Conservation (phyloP, 1,140 invertebrate genomes). For the Xylocopa sonorina region DNA sequence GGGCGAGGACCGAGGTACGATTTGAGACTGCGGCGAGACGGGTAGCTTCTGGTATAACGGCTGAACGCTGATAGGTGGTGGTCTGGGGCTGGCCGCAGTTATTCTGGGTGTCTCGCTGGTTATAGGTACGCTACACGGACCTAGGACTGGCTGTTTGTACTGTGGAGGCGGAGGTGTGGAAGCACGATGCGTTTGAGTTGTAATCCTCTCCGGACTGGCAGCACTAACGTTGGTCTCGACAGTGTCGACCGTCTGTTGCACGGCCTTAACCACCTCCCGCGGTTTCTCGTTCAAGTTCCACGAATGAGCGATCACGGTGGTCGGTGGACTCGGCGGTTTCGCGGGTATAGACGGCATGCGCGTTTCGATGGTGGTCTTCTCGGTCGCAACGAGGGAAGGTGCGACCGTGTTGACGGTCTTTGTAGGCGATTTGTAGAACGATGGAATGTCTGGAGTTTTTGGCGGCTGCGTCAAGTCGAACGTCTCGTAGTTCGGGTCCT, state of each 20-base stretch:
- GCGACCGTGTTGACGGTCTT: slow-evolving; percentile 66
- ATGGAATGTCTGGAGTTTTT: slow-evolving; percentile 80
- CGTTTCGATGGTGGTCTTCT: slow-evolving; percentile 73
- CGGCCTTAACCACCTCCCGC: slow-evolving; percentile 47
- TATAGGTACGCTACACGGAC: slow-evolving; percentile 63
- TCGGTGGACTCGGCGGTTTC: slow-evolving; percentile 68
- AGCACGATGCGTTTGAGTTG: slow-evolving; percentile 13
- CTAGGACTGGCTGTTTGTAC: slow-evolving; percentile 66
- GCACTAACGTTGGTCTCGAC: slow-evolving; percentile 31
- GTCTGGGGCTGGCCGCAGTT: slow-evolving; percentile 65
- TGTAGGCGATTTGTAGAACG: slow-evolving; percentile 77
- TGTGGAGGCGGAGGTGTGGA: slow-evolving; percentile 61
- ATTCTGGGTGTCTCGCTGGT: slow-evolving; percentile 67
- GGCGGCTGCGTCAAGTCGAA: slow-evolving; percentile 79
- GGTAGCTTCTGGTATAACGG: slow-evolving; percentile 77
- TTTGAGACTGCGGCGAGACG: slow-evolving; percentile 74
- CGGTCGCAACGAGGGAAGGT: slow-evolving; percentile 55
- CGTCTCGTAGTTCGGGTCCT: slow-evolving; percentile 84
- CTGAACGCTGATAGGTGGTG: slow-evolving; percentile 66
- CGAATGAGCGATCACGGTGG: slow-evolving; percentile 76
- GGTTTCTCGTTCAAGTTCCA: slow-evolving; percentile 75
- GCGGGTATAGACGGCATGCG: slow-evolving; percentile 51
- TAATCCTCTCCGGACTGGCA: slow-evolving; percentile 48
- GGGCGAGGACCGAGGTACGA: slow-evolving; percentile 74
- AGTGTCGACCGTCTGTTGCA: slow-evolving; percentile 42